A percentile compares a stretch with the other conserved stretches of the same genome.
Conservation (phyloP, 2,888 invertebrate genomes). For the Rhodophaea formosa region DNA sequence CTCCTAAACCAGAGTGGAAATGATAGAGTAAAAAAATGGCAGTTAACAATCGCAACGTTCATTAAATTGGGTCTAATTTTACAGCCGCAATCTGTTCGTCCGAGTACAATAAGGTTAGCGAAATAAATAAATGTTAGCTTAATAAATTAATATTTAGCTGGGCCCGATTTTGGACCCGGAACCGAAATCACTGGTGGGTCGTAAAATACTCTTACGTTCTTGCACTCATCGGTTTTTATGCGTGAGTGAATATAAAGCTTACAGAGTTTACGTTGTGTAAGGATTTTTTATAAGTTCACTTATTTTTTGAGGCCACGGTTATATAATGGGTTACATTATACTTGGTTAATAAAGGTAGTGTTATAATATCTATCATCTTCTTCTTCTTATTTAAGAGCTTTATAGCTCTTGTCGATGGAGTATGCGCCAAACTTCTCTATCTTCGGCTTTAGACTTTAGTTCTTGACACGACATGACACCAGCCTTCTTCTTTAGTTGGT, state of each 20-base stretch:
- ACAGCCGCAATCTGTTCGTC: neutral
- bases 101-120: neutral
- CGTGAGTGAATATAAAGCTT: slow-evolving; percentile 1
- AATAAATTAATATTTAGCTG: neutral
- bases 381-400: too few species aligned
- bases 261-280: neutral
- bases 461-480: too few species aligned
- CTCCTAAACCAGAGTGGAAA: too few species aligned
- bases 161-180: neutral
- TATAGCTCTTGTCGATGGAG: too few species aligned
- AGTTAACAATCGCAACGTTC: neutral
- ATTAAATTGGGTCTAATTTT: slow-evolving; percentile 4
- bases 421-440: too few species aligned
- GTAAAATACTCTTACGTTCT: neutral
- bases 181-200: neutral
- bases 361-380: too few species aligned
- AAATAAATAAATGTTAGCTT: neutral
- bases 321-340: too few species aligned
- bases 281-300: too few species aligned
- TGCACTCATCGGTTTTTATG: neutral
- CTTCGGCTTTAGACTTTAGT: too few species aligned
- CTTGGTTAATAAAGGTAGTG: too few species aligned
- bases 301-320: too few species aligned
- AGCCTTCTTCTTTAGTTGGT: too few species aligned
- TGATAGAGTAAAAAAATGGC: neutral